Conservation (phyloP, 1,140 invertebrate species). For the Aphaenogaster rudis region DNA sequence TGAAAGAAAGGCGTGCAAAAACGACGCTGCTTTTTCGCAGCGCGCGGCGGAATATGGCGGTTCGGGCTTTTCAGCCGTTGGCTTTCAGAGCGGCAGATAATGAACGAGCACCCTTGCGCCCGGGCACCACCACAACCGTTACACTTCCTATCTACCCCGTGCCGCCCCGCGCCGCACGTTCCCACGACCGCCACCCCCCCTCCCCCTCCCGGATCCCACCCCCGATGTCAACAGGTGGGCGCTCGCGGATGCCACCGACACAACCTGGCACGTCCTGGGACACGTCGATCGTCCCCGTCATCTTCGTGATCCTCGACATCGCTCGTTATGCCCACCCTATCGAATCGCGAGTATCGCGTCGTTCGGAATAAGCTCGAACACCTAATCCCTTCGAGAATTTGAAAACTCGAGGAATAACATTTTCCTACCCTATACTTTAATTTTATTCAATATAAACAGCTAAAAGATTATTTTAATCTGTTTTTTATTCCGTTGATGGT, state of each 20-base stretch:
- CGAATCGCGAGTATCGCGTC: slow-evolving; percentile 25
- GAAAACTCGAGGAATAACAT: background rate
- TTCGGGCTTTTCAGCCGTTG: slow-evolving; percentile 72
- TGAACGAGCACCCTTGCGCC: slow-evolving; percentile 75
- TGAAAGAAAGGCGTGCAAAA: slow-evolving; percentile 1
- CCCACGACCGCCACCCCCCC: slow-evolving; percentile 30
- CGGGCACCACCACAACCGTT: slow-evolving; percentile 60
- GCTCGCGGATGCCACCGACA: slow-evolving; percentile 73
- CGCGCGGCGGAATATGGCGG: slow-evolving; percentile 65
- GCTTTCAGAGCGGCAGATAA: slow-evolving; percentile 75
- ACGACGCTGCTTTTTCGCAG: slow-evolving; percentile 69
- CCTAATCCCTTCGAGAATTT: background rate
- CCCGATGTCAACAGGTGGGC: slow-evolving; percentile 76
- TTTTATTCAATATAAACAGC: background rate
- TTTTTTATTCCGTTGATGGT: background rate
- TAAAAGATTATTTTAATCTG: background rate
- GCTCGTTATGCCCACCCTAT: slow-evolving; percentile 31
- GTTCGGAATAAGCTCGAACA: background rate
- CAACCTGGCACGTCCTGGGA: slow-evolving; percentile 68
- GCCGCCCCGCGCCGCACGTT: slow-evolving; percentile 32
- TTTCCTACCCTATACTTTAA: background rate
- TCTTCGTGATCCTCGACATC: slow-evolving; percentile 43
- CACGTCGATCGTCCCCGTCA: slow-evolving; percentile 68
- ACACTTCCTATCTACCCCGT: slow-evolving; percentile 45
- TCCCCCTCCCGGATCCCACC: slow-evolving; percentile 41